phyloP scores from a whole-genome alignment of 2,888 invertebrate species.

The Atethmia centrago region DNA sequence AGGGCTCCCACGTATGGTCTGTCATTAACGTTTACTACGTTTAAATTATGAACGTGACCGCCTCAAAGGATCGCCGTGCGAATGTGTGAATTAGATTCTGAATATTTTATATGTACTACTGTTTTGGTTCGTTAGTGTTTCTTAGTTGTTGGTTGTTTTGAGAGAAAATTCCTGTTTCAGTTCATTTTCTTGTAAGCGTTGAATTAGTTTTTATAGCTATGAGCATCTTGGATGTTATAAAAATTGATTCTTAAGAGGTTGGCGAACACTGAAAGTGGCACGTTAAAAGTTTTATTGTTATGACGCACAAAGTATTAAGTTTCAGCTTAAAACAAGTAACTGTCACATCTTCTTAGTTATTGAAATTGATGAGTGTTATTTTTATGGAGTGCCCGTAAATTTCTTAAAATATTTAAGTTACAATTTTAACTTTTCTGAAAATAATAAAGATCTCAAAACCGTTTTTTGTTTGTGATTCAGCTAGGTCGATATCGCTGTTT shows the following conservation, averaged over 20 bases:
- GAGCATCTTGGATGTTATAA: neutral
- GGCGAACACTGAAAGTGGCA: too few species aligned
- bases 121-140: slow-evolving; percentile 36
- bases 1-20: slow-evolving; percentile 64
- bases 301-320: neutral
- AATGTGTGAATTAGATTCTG: slow-evolving; percentile 65
- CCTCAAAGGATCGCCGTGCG: slow-evolving; percentile 65
- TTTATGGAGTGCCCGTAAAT: neutral
- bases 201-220: neutral
- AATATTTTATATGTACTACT: slow-evolving; percentile 55
- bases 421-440: neutral
- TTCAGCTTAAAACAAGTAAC: neutral
- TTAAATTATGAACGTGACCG: slow-evolving; percentile 66
- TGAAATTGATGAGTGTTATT: slow-evolving; percentile 34
- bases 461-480: neutral
- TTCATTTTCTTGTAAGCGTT: neutral
- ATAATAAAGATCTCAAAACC: neutral
- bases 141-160: neutral
- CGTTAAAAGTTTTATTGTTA: too few species aligned
- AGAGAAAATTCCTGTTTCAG: neutral
- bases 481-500: neutral
- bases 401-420: neutral
- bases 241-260: neutral
- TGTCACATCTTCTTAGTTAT: neutral
- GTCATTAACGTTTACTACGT: slow-evolving; percentile 60